Evolutionary conservation across 2,797 vertebrate genomes (phyloP).

Genomic region (Podarcis lilfordi): DNA sequence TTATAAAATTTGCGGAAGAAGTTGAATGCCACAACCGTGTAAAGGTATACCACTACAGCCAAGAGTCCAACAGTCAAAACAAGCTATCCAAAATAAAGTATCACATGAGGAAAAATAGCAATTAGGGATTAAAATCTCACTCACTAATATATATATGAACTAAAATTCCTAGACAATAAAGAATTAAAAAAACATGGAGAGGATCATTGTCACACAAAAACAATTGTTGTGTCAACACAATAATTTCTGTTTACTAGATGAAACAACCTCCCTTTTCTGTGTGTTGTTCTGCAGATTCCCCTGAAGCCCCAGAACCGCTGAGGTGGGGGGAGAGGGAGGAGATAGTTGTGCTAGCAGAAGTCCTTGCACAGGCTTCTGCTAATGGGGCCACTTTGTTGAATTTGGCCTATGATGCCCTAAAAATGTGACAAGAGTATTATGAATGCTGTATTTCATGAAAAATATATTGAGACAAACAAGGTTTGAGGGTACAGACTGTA

Average conservation of each 20-base stretch:
- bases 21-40: conserved; percentile 98
- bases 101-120: background rate
- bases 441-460: background rate
- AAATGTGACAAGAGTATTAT: background rate
- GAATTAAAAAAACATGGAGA: background rate
- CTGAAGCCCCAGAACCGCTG: no score
- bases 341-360: no score
- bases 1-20: conserved; percentile 99
- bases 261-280: no score
- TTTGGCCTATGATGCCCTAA: background rate
- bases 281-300: no score
- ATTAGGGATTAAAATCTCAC: background rate
- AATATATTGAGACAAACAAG: background rate
- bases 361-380: no score
- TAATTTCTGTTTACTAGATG: no score
- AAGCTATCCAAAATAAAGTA: conserved; percentile 77
- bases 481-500: fast-evolving
- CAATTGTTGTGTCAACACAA: background rate
- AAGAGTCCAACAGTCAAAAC: conserved; percentile 95
- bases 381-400: no score
- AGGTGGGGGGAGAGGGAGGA: no score
- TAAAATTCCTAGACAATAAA: background rate
- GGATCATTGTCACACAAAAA: no score
- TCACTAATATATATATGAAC: background rate
- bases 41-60: conserved; percentile 96